These are phyloP conservation scores for Pseudomyrmex pallidus DNA, from an alignment of 1,140 invertebrate genomes.

Conservation along the genomic window DNA sequence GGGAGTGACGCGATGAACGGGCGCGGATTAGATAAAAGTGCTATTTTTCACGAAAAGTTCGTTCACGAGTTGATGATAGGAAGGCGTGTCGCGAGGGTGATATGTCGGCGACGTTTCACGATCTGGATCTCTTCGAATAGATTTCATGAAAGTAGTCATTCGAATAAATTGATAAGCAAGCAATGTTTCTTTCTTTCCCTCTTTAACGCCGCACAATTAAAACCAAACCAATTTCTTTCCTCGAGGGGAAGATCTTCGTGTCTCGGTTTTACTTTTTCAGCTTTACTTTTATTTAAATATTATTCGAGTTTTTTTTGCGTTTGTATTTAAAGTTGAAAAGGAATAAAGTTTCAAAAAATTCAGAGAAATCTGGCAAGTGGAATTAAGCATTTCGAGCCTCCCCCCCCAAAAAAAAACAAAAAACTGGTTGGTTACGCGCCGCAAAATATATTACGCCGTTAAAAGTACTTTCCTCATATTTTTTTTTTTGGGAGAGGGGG, in stretches of 20 bases:
- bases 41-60: constrained; percentile 33
- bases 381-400: not conserved
- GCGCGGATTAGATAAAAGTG: constrained; percentile 28
- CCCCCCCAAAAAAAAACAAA: no score
- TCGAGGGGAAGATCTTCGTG: no score
- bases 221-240: no score
- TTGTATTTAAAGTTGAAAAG: not conserved
- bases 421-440: not conserved
- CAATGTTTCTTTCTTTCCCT: not conserved
- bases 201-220: not conserved
- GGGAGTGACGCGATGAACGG: constrained; percentile 20
- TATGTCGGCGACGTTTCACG: not conserved
- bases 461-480: constrained; percentile 9
- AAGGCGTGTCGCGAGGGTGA: not conserved
- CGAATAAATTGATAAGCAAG: not conserved
- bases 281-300: not conserved
- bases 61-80: not conserved
- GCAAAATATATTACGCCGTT: not conserved
- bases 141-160: not conserved
- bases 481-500: not conserved
- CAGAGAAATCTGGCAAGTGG: not conserved
- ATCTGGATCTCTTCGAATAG: not conserved
- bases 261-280: no score
- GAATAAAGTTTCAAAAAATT: not conserved
- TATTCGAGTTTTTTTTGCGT: not conserved